Conservation (phyloP, 1,140 invertebrate genomes). For the Acyrthosiphon pisum region DNA sequence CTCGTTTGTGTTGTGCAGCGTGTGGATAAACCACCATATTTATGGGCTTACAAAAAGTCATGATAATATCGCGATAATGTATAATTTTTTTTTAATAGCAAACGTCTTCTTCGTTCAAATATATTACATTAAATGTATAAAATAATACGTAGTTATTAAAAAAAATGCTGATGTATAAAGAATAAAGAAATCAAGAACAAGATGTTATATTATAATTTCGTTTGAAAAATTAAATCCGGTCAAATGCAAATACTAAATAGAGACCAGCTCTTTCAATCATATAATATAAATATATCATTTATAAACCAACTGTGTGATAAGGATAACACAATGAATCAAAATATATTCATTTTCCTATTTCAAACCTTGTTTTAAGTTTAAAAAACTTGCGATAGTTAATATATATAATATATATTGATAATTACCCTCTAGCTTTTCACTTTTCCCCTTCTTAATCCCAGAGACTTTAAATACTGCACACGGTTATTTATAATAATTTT, state of each 20-base stretch:
- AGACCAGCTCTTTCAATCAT: not conserved
- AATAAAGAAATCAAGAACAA: not conserved
- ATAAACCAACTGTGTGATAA: not conserved
- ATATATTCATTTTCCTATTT: not conserved
- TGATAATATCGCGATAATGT: not conserved
- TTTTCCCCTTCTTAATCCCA: not conserved
- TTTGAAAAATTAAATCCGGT: not conserved
- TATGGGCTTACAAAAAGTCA: not conserved
- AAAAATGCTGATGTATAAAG: not conserved
- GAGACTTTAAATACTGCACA: not conserved
- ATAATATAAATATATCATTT: not conserved
- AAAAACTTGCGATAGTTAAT: not conserved
- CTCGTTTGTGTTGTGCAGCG: not conserved
- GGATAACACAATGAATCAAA: not conserved
- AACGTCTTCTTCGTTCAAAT: not conserved
- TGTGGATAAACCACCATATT: not conserved
- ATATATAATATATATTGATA: not conserved
- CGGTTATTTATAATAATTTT: not conserved
- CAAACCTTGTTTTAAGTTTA: not conserved
- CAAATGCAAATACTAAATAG: not conserved
- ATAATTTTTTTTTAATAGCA: not conserved
- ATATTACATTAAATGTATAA: not conserved
- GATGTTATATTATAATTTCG: not conserved
- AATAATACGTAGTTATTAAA: not conserved
- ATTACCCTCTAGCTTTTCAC: not conserved